phyloP scores from a whole-genome alignment of 2,113 vertebrate genomes.

The Irena cyanogastra region DNA sequence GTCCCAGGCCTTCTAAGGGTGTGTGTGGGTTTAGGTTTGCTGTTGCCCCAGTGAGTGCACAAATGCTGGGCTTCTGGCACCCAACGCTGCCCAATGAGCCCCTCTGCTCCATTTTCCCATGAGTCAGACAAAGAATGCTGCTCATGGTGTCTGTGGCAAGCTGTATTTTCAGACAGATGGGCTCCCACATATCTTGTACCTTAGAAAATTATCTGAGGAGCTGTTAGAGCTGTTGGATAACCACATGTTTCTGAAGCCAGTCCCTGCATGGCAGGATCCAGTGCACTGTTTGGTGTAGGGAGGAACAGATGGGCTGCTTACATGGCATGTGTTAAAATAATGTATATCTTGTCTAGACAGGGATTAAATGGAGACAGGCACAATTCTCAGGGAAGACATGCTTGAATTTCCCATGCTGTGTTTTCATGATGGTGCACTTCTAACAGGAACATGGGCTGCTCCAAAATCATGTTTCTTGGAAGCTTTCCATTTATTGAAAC shows the following conservation, averaged over 20 bases:
- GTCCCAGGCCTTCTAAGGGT: not conserved
- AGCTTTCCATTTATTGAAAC: not conserved
- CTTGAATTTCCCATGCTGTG: not conserved
- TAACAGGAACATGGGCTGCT: not conserved
- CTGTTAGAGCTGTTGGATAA: not conserved
- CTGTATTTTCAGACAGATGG: not conserved
- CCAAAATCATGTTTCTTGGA: not conserved
- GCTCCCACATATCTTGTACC: not conserved
- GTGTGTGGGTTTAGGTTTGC: not conserved
- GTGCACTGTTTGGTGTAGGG: not conserved
- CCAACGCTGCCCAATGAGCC: rapidly evolving
- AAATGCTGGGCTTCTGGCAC: too few species aligned
- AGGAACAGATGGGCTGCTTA: conserved; percentile 1
- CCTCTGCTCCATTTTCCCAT: not conserved
- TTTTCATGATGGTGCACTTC: not conserved
- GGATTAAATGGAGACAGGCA: not conserved
- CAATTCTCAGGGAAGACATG: not conserved
- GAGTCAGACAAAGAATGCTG: not conserved
- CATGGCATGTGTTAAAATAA: not conserved
- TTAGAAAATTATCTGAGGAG: not conserved
- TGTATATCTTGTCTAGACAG: not conserved
- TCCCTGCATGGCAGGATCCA: not conserved
- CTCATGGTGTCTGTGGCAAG: not conserved
- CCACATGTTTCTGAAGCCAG: not conserved
- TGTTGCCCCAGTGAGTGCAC: not conserved